phyloP scores from a whole-genome alignment of 2,113 vertebrate species.

The Sciurus niger region DNA sequence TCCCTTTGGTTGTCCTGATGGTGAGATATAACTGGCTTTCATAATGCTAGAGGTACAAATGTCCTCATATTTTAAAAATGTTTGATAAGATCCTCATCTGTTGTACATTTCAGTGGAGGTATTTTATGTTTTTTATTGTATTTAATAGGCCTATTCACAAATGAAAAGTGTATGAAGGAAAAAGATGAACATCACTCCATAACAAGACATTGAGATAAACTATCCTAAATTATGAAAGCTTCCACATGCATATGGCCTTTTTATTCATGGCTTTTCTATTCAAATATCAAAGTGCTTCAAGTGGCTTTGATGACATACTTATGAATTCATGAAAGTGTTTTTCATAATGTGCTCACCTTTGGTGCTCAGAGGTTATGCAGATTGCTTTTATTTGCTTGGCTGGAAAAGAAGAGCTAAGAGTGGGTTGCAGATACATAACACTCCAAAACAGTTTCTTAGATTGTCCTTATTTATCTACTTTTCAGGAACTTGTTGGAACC shows the following conservation, averaged over 20 bases:
- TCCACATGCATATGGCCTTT: slow-evolving; percentile 75
- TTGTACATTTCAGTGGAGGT: slow-evolving; percentile 60
- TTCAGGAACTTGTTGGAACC: slow-evolving; percentile 83
- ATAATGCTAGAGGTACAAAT: slow-evolving; percentile 75
- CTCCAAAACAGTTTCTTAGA: slow-evolving; percentile 81
- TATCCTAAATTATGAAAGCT: slow-evolving; percentile 78
- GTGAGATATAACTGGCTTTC: slow-evolving; percentile 75
- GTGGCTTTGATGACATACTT: slow-evolving; percentile 86
- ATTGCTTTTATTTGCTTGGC: slow-evolving; percentile 82
- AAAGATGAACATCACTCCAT: slow-evolving; percentile 55
- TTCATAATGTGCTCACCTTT: slow-evolving; percentile 85
- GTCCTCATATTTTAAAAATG: slow-evolving; percentile 77
- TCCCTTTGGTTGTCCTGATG: slow-evolving; percentile 55
- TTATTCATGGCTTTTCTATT: slow-evolving; percentile 81
- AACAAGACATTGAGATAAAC: slow-evolving; percentile 75
- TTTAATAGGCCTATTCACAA: slow-evolving; percentile 81
- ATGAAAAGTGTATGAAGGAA: slow-evolving; percentile 61
- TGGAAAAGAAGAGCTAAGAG: slow-evolving; percentile 80
- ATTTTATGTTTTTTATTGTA: slow-evolving; percentile 64
- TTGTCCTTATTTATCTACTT: slow-evolving; percentile 80
- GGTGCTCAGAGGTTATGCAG: slow-evolving; percentile 77
- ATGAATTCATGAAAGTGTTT: slow-evolving; percentile 83
- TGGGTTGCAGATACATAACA: slow-evolving; percentile 64
- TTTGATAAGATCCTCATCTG: slow-evolving; percentile 78
- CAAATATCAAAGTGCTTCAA: slow-evolving; percentile 83